These are phyloP conservation scores for Brachyrhaphis roseni DNA, from an alignment of 2,797 vertebrate genomes.

Conservation along the genomic window DNA sequence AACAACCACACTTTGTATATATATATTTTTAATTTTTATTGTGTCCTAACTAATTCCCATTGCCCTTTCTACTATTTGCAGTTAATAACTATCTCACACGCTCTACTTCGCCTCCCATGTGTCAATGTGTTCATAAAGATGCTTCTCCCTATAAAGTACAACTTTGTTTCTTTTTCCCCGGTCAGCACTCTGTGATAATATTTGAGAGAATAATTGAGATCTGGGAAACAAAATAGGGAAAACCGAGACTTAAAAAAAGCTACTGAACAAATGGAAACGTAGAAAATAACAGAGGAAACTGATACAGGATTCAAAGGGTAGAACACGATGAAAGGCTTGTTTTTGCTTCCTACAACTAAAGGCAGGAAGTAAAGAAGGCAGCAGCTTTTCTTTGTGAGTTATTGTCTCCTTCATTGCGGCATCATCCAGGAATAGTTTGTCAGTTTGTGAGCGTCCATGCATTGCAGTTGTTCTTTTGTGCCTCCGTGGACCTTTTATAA, in stretches of 20 bases:
- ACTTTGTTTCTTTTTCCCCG: not conserved
- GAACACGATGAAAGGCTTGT: not conserved
- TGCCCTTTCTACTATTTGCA: not conserved
- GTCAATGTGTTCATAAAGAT: not conserved
- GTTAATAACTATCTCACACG: not conserved
- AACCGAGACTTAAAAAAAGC: not conserved
- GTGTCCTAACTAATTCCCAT: not conserved
- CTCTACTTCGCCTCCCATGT: not conserved
- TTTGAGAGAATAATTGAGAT: not conserved
- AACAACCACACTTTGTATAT: not conserved
- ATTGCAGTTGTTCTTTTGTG: constrained; percentile 39
- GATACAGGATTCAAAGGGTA: not conserved
- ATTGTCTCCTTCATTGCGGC: constrained; percentile 8
- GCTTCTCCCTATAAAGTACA: not conserved
- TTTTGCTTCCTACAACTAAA: not conserved
- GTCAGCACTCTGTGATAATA: not conserved
- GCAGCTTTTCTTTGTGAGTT: not conserved
- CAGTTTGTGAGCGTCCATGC: constrained; percentile 11
- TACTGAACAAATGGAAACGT: not conserved
- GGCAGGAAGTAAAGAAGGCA: not conserved
- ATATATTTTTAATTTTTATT: no score
- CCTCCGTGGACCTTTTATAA: constrained; percentile 57
- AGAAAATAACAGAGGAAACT: not conserved
- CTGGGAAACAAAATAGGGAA: not conserved
- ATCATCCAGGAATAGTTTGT: constrained; percentile 23